A percentile compares a stretch with the other conserved stretches of the same genome.
Evolutionary conservation across 2,888 invertebrate genomes (phyloP).

Genomic region (Chrysomela aeneicollis): DNA sequence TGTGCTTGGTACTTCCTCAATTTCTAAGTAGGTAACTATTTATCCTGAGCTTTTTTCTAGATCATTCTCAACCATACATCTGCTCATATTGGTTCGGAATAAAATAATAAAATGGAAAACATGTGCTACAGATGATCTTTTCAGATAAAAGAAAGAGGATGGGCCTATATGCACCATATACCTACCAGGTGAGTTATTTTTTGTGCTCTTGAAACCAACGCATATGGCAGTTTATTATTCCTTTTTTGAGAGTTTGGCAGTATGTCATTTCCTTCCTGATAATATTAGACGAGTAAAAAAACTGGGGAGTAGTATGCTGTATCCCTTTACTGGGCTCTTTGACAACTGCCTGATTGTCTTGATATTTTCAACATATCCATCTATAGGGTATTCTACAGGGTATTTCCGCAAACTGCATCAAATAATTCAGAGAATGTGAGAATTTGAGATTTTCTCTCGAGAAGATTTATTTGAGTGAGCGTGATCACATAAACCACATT

Average conservation of each 20-base stretch:
- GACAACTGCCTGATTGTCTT: too few relatives aligned
- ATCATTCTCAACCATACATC: constrained; percentile 21
- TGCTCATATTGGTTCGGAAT: constrained; percentile 28
- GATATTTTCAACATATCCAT: too few relatives aligned
- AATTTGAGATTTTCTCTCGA: too few relatives aligned
- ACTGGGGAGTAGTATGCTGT: neutral
- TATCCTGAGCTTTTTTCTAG: constrained; percentile 17
- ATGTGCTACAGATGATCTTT: constrained; percentile 30
- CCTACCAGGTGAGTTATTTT: constrained; percentile 2
- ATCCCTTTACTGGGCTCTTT: neutral
- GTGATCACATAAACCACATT: too few relatives aligned
- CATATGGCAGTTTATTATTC: constrained; percentile 1
- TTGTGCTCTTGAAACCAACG: neutral
- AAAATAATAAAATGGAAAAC: constrained; percentile 32
- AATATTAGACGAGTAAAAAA: neutral
- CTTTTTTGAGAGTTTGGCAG: neutral
- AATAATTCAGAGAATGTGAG: too few relatives aligned
- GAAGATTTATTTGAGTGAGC: too few relatives aligned
- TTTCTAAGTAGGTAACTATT: constrained; percentile 1
- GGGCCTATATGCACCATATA: neutral
- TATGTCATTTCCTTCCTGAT: constrained; percentile 3
- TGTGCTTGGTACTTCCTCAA: neutral
- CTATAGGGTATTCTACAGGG: too few relatives aligned
- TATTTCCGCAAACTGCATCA: too few relatives aligned
- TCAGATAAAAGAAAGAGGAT: neutral